Evolutionary conservation across 2,797 vertebrate species (phyloP).

Genomic region (Petrocephalus schoutedeni): DNA sequence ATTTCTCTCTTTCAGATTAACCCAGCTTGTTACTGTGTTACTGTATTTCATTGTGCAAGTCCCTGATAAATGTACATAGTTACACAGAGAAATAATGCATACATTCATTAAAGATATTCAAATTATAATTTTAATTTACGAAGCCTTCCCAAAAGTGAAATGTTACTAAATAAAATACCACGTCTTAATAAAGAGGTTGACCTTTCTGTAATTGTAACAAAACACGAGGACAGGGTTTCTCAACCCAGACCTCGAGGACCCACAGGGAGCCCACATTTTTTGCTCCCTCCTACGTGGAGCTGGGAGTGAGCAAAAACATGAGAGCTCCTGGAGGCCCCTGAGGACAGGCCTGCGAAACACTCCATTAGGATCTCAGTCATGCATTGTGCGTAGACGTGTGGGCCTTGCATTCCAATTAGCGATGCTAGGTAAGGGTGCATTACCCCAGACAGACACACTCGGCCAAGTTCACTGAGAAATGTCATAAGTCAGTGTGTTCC

Average conservation of each 20-base stretch:
- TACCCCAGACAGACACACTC: not conserved
- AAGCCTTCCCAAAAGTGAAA: not conserved
- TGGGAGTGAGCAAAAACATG: not conserved
- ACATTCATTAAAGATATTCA: not conserved
- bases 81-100: not conserved
- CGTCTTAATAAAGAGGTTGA: not conserved
- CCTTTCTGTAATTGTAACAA: not conserved
- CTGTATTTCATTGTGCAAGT: not conserved
- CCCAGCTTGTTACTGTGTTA: not conserved
- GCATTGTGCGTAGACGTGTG: not conserved
- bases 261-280: not conserved
- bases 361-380: not conserved
- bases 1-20: not conserved
- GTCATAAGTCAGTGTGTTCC: not conserved
- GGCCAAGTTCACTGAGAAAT: not conserved
- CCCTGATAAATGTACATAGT: not conserved
- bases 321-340: not conserved
- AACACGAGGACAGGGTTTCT: not conserved
- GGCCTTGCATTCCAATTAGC: not conserved
- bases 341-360: not conserved
- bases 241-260: not conserved
- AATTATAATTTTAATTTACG: not conserved
- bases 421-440: not conserved
- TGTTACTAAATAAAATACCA: not conserved
- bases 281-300: not conserved